Conservation (phyloP, 1,140 invertebrate genomes). For the Drosophila nannoptera region DNA sequence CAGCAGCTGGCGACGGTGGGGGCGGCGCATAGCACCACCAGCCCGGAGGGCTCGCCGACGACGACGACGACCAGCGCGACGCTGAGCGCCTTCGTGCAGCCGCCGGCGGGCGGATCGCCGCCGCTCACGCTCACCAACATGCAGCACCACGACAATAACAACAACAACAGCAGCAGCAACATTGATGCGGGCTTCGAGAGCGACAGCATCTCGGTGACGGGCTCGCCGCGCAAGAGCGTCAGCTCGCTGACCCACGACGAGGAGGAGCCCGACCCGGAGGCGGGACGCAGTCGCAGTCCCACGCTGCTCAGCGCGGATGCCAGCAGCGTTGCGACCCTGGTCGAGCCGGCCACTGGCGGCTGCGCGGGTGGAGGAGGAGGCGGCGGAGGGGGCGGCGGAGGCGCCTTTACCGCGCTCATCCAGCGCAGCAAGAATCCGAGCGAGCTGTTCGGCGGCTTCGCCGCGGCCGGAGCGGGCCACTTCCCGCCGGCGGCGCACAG, state of each 20-base stretch:
- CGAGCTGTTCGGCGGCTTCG: conserved; percentile 79
- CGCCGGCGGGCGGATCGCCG: conserved; percentile 42
- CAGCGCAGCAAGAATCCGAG: conserved; percentile 71
- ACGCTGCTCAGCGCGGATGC: conserved; percentile 39
- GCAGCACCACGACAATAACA: conserved; percentile 65
- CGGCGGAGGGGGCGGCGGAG: conserved; percentile 36
- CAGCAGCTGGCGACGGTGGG: conserved; percentile 72
- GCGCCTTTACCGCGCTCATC: conserved; percentile 76
- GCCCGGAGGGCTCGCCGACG: conserved; percentile 81
- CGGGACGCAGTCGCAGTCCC: conserved; percentile 35
- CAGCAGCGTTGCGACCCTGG: conserved; percentile 32
- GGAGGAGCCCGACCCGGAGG: conserved; percentile 50
- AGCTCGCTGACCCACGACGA: conserved; percentile 58
- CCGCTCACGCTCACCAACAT: conserved; percentile 55
- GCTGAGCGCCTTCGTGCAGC: conserved; percentile 54
- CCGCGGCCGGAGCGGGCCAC: conserved; percentile 59
- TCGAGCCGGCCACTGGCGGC: conserved; percentile 7
- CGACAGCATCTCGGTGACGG: conserved; percentile 85
- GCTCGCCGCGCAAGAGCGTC: conserved; percentile 79
- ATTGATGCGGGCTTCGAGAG: conserved; percentile 80
- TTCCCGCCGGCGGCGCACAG: conserved; percentile 79
- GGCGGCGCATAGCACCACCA: conserved; percentile 84
- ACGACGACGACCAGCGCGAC: conserved; percentile 54
- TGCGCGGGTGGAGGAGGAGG: conserved; percentile 13
- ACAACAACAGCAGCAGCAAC: conserved; percentile 69